Conservation (phyloP, 2,113 vertebrate genomes). For the Jacana jacana region DNA sequence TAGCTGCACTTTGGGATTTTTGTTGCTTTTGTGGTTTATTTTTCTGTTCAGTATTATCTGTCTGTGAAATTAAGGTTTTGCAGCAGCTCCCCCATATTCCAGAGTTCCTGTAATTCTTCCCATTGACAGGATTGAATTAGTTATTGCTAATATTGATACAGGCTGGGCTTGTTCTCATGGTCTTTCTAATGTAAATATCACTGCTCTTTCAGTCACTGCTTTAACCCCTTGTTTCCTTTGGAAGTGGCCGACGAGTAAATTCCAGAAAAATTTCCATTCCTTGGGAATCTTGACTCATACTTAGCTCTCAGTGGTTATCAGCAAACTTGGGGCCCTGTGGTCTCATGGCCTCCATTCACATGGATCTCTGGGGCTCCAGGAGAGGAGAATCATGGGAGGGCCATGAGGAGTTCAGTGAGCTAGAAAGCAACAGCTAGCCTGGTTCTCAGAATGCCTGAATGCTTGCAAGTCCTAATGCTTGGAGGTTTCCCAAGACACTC, state of each 20-base stretch:
- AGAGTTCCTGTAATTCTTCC: conserved; percentile 28
- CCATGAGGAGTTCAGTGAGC: background rate
- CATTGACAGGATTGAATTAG: conserved; percentile 32
- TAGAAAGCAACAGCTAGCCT: background rate
- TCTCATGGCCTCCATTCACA: background rate
- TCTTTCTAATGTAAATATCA: conserved; percentile 18
- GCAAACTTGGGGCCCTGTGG: background rate
- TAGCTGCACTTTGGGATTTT: background rate
- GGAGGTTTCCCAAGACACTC: background rate
- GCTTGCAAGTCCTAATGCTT: background rate
- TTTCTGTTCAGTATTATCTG: background rate
- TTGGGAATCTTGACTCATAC: background rate
- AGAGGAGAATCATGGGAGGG: background rate
- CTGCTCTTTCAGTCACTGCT: conserved; percentile 11
- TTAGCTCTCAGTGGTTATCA: accelerated
- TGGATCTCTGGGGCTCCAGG: background rate
- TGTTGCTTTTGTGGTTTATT: background rate
- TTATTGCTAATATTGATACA: conserved; percentile 49
- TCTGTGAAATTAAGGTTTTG: conserved; percentile 39
- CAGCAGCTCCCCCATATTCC: background rate
- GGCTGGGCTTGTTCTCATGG: background rate
- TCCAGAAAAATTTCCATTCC: background rate
- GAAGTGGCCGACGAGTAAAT: background rate
- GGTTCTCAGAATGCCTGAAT: background rate
- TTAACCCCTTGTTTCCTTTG: background rate